Conservation (phyloP, 2,797 vertebrate genomes). For the Lagodon rhomboides region DNA sequence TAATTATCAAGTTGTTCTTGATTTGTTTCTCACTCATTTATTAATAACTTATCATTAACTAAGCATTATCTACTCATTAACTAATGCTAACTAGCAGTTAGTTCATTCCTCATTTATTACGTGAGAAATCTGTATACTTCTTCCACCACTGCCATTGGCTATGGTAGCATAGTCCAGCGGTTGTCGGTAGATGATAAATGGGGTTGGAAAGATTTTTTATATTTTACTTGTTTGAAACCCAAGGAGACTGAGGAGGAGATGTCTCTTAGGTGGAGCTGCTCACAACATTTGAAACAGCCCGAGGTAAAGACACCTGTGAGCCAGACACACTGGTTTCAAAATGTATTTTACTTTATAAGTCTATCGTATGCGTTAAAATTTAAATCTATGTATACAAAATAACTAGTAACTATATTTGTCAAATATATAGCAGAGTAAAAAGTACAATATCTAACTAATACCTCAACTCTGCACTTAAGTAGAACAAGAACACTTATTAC, state of each 20-base stretch:
- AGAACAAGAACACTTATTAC: background rate
- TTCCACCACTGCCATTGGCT: too few relatives aligned
- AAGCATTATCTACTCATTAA: too few relatives aligned
- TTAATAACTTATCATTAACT: too few relatives aligned
- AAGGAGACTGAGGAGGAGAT: background rate
- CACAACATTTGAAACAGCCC: background rate
- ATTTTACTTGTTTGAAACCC: background rate
- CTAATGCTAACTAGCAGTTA: too few relatives aligned
- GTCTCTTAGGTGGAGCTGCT: background rate
- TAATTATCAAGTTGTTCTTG: too few relatives aligned
- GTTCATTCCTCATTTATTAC: too few relatives aligned
- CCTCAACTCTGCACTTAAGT: background rate
- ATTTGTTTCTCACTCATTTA: too few relatives aligned
- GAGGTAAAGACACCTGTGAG: background rate
- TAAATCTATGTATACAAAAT: background rate
- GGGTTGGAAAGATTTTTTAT: too few relatives aligned
- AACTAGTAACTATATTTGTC: background rate
- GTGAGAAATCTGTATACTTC: too few relatives aligned
- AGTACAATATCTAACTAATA: background rate
- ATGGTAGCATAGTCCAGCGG: too few relatives aligned
- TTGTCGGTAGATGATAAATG: too few relatives aligned
- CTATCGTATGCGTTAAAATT: background rate
- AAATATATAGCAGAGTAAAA: background rate
- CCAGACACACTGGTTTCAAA: background rate
- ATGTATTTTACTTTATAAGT: background rate